Conservation (phyloP, 2,797 vertebrate species). For the Myotis pilosus region DNA sequence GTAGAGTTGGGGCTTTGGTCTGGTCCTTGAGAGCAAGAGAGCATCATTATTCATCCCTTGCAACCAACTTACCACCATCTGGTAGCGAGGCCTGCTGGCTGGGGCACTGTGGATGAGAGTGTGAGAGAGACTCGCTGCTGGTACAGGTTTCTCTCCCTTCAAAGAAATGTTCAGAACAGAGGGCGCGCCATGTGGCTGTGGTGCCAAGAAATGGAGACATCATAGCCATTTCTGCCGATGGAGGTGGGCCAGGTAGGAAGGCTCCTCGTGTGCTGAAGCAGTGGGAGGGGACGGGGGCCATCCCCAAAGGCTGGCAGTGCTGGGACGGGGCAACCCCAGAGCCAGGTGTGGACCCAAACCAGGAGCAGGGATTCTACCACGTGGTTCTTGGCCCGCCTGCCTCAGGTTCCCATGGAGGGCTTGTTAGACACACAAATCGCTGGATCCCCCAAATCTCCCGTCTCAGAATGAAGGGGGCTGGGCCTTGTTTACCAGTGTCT, state of each 20-base stretch:
- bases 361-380: not conserved
- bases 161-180: not conserved
- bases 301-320: not conserved
- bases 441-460: not conserved
- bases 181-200: not conserved
- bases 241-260: not conserved
- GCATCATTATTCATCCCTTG: not conserved
- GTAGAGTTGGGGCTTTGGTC: not conserved
- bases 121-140: not conserved
- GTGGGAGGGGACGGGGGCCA: not conserved
- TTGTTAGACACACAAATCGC: not conserved
- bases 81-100: not conserved
- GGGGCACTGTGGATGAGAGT: not conserved
- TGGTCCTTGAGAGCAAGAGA: not conserved
- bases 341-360: not conserved
- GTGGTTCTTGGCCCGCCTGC: not conserved
- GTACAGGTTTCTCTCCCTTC: not conserved
- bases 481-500: not conserved
- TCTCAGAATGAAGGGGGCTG: not conserved
- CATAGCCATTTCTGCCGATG: not conserved
- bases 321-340: not conserved
- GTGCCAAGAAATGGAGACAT: not conserved
- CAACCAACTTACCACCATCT: no score
- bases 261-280: not conserved
- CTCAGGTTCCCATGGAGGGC: not conserved